Evolutionary conservation across 2,888 invertebrate genomes (phyloP).

Genomic region (Dasysyrphus tricinctus): DNA sequence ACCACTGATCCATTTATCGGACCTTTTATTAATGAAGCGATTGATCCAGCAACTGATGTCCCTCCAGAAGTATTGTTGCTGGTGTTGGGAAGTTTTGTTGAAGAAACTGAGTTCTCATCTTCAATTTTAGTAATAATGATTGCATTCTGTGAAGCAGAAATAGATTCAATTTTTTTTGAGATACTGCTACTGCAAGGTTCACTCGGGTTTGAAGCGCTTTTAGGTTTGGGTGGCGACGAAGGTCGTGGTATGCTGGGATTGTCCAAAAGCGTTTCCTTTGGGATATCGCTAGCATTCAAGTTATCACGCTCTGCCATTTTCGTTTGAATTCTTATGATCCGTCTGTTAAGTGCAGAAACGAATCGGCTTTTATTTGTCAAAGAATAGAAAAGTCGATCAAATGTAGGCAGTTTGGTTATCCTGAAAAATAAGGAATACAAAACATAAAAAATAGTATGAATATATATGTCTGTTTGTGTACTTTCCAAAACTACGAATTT

Average conservation of each 20-base stretch:
- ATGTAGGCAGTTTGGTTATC: neutral
- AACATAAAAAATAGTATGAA: neutral
- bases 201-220: slow-evolving; percentile 1
- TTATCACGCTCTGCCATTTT: slow-evolving; percentile 66
- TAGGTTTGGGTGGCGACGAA: slow-evolving; percentile 44
- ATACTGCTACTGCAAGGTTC: slow-evolving; percentile 14
- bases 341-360: neutral
- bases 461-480: too few species aligned
- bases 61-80: slow-evolving; percentile 1
- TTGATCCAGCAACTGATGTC: slow-evolving; percentile 27
- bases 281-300: slow-evolving; percentile 34
- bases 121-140: slow-evolving; percentile 16
- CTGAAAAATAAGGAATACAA: neutral
- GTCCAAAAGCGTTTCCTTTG: slow-evolving; percentile 44
- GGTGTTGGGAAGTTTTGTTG: slow-evolving; percentile 21
- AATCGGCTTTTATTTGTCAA: too few species aligned
- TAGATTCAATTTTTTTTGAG: slow-evolving; percentile 30
- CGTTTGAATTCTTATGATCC: neutral
- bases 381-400: neutral
- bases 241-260: slow-evolving; percentile 41
- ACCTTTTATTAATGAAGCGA: slow-evolving; percentile 53
- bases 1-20: slow-evolving; percentile 71
- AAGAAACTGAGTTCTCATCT: slow-evolving; percentile 1
- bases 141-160: slow-evolving; percentile 22
- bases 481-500: too few species aligned